A percentile compares a stretch with the other conserved stretches of the same genome.
These are phyloP conservation scores for Holacanthus passer DNA, from an alignment of 2,113 vertebrate species.

Conservation along the genomic window DNA sequence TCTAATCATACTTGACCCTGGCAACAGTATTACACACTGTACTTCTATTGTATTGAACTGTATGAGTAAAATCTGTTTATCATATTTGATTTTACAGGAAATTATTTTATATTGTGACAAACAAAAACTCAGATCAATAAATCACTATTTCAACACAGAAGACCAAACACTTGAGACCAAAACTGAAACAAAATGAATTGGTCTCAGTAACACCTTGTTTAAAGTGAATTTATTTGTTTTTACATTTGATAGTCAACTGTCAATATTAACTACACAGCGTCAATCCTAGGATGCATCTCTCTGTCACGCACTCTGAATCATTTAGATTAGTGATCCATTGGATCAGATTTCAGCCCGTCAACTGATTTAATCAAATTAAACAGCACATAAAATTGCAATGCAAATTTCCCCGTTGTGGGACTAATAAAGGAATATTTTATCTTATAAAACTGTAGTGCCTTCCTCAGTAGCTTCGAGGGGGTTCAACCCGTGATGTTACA, in stretches of 20 bases:
- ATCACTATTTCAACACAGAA: too few species aligned
- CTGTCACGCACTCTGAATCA: background rate
- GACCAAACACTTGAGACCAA: background rate
- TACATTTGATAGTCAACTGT: too few species aligned
- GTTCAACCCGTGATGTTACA: background rate
- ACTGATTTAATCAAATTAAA: background rate
- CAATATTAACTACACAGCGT: background rate
- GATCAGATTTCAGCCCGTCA: background rate
- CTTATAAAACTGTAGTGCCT: background rate
- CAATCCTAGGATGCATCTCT: background rate
- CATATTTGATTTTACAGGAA: background rate
- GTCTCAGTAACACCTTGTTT: background rate
- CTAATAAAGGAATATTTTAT: too few species aligned
- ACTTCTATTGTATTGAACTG: background rate
- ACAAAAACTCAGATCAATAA: background rate
- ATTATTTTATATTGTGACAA: background rate
- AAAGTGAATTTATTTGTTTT: background rate
- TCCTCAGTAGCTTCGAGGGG: background rate
- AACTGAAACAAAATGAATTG: background rate
- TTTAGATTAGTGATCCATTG: background rate
- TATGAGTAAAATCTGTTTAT: background rate
- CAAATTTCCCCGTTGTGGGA: too few species aligned
- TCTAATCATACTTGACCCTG: too few species aligned
- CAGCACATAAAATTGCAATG: too few species aligned
- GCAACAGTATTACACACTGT: background rate